phyloP scores from a whole-genome alignment of 2,797 vertebrate species.

The Selene dorsalis region DNA sequence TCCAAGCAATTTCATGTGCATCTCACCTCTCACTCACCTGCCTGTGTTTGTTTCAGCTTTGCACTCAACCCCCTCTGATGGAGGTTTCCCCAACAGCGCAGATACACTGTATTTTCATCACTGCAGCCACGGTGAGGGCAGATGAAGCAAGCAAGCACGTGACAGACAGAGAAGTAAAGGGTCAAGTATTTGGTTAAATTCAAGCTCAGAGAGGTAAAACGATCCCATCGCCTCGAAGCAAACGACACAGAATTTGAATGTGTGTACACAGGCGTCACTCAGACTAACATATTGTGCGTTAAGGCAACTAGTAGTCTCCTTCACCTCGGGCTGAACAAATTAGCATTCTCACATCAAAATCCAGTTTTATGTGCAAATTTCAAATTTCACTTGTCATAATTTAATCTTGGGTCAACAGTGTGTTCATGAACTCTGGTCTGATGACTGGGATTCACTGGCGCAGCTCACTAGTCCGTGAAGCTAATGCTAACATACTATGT shows the following conservation, averaged over 20 bases:
- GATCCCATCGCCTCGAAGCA: neutral
- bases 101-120: slow-evolving; percentile 12
- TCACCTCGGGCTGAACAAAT: neutral
- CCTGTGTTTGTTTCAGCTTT: slow-evolving; percentile 48
- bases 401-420: neutral
- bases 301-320: neutral
- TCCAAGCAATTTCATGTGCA: slow-evolving; percentile 50
- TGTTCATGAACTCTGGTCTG: neutral
- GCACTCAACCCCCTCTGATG: slow-evolving; percentile 18
- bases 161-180: slow-evolving; percentile 1
- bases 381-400: neutral
- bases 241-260: neutral
- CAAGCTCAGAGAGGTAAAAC: neutral
- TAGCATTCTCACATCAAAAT: neutral
- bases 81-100: slow-evolving; percentile 27
- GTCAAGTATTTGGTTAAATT: slow-evolving; percentile 1
- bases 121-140: neutral
- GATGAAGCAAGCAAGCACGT: slow-evolving; percentile 6
- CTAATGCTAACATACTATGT: neutral
- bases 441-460: no score
- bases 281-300: neutral
- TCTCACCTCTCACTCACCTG: slow-evolving; percentile 46
- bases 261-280: neutral
- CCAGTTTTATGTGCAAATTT: neutral
- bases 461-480: neutral